Evolutionary conservation across 2,888 invertebrate genomes (phyloP).

Genomic region (Pycnomerus fuliginosus): DNA sequence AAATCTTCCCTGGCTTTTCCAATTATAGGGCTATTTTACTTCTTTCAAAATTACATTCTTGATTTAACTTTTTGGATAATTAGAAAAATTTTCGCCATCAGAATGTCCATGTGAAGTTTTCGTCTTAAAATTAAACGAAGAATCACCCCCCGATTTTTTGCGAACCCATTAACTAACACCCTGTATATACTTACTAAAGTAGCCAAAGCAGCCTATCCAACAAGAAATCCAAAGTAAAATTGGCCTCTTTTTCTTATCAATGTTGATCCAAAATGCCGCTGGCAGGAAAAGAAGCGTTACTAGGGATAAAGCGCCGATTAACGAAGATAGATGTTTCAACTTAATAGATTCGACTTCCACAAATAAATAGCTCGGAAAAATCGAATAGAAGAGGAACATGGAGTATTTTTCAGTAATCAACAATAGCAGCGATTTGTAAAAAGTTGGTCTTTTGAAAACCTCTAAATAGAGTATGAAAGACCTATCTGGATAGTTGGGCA

Average conservation of each 20-base stretch:
- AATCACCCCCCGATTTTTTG: too few species aligned
- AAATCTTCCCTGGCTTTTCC: too few species aligned
- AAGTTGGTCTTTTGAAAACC: constrained; percentile 46
- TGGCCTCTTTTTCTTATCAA: constrained; percentile 41
- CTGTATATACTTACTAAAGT: constrained; percentile 61
- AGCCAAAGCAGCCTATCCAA: constrained; percentile 57
- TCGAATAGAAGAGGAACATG: constrained; percentile 54
- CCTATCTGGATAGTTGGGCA: constrained; percentile 29
- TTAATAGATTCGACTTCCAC: constrained; percentile 36
- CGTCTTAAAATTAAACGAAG: too few species aligned
- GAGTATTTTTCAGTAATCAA: constrained; percentile 59
- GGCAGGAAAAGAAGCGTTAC: constrained; percentile 39
- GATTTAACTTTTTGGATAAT: too few species aligned
- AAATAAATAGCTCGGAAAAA: constrained; percentile 58
- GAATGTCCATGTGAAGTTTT: too few species aligned
- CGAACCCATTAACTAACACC: too few species aligned
- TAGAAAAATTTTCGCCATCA: too few species aligned
- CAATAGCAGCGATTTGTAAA: constrained; percentile 59
- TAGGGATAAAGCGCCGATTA: constrained; percentile 41
- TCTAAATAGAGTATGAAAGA: constrained; percentile 25
- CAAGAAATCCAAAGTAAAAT: constrained; percentile 51
- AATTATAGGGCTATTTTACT: too few species aligned
- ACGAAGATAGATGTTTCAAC: constrained; percentile 35
- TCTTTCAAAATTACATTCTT: too few species aligned
- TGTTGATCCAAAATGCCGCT: constrained; percentile 40